Percentiles rank a stretch among this genome's conserved stretches.
Conservation (phyloP, 1,140 invertebrate genomes). For the Oryctes rhinoceros region DNA sequence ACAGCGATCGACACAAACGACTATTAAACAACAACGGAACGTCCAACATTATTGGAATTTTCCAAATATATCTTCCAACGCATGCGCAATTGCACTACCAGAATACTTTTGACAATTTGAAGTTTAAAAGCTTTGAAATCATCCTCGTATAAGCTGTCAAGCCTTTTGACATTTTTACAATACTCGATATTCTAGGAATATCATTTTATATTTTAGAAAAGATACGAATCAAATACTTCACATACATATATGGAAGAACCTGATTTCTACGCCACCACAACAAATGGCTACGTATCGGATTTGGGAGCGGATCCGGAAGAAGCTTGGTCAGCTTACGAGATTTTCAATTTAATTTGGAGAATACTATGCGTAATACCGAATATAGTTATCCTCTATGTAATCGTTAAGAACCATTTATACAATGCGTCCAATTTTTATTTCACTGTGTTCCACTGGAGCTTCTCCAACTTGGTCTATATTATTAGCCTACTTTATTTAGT, state of each 20-base stretch:
- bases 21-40: too few relatives aligned
- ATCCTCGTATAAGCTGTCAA: too few relatives aligned
- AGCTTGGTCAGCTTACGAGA: background rate
- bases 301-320: background rate
- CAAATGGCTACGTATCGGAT: background rate
- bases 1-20: too few relatives aligned
- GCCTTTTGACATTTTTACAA: background rate
- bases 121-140: too few relatives aligned
- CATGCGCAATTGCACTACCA: too few relatives aligned
- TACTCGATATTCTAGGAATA: background rate
- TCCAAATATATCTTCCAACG: too few relatives aligned
- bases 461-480: constrained; percentile 1
- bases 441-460: constrained; percentile 5
- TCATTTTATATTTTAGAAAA: background rate
- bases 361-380: constrained; percentile 11
- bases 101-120: too few relatives aligned
- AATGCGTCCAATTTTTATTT: constrained; percentile 26
- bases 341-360: constrained; percentile 22
- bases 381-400: background rate
- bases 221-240: background rate
- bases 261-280: background rate
- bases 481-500: background rate
- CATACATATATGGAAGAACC: constrained; percentile 10
- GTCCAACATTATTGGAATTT: too few relatives aligned
- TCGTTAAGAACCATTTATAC: constrained; percentile 1